Evolutionary conservation across 2,113 vertebrate genomes (phyloP), one percentile per base, ranked within the genome.

Genomic region (Genyomyrus donnyi): DNA sequence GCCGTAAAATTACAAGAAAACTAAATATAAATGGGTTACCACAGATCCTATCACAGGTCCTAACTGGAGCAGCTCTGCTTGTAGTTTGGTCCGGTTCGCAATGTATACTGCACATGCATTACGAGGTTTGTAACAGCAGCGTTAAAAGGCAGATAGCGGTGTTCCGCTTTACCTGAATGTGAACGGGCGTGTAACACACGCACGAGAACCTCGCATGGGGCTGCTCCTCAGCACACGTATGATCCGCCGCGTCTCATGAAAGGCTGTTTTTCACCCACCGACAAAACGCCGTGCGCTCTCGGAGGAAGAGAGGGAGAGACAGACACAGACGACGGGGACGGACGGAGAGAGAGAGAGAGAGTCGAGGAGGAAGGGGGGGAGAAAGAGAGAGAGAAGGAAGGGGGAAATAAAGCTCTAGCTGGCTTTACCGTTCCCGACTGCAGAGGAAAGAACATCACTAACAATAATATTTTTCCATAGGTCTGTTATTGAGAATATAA

Each of bases 301-400:
- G 93, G 93, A 92, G 91, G 91, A 90, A 91, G 88, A 90, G 92
- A 91, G 91, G 88, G 91, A 85, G 91, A 90, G 90, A 74, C 90
- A 83, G 92, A 87, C 85, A 62, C 91, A 88, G 91, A 50, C 89
- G 89, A 74, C 21, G 46, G 31, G 50, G 24, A n/a, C 9, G 13
- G 42, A 35, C 31, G 66, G 83, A n/a, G 45, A 87, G 31, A 31
- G 17, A n/a, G 62, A 24, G 77, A 11, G 66, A 0, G 85, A 90
- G 87, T 27, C 86, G 56, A n/a, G 70, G 87, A 53, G 42, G 86
- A 45, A 74, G 89, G 90, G 83, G 85, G 49, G 88, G 42, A 35
- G 15, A 35, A 46, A 39, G 85, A 87, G 74, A 88, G 27, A 88
- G 49, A 88, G 50, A 39, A 85, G 86, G 42, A 80, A 24, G 48